These are phyloP conservation scores for Donacobius atricapilla DNA, from an alignment of 2,113 vertebrate genomes.

Conservation along the genomic window DNA sequence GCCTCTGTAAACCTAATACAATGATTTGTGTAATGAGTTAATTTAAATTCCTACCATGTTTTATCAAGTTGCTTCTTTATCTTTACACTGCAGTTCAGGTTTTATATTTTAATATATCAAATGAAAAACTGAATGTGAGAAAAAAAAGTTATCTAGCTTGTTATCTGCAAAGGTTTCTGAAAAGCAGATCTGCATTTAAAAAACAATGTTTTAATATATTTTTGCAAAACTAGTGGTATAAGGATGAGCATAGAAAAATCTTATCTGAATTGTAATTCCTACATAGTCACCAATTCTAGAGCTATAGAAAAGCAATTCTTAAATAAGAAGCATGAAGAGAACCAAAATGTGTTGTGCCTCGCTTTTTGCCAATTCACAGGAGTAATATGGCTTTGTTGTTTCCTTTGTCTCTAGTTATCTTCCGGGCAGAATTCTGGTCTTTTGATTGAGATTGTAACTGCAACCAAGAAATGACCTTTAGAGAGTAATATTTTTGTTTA, in stretches of 20 bases:
- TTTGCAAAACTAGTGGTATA: not conserved
- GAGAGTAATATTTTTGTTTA: not conserved
- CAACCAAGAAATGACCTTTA: not conserved
- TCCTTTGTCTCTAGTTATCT: not conserved
- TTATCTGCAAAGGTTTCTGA: not conserved
- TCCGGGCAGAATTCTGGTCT: not conserved
- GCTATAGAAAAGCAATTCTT: not conserved
- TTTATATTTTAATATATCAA: not conserved
- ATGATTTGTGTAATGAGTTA: not conserved
- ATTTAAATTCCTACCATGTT: conserved; percentile 1
- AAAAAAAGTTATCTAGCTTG: not conserved
- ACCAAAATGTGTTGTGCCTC: not conserved
- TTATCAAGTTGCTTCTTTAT: conserved; percentile 15
- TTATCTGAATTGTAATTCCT: not conserved
- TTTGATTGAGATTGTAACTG: not conserved
- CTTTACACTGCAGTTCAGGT: not conserved
- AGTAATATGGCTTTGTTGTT: not conserved
- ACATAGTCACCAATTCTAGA: not conserved
- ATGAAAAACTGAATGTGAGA: not conserved
- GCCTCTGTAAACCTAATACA: not conserved
- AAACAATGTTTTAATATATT: not conserved
- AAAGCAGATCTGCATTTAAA: not conserved
- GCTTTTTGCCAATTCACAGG: not conserved
- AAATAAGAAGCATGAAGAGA: not conserved
- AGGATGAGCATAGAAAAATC: not conserved